phyloP scores from a whole-genome alignment of 2,113 vertebrate genomes.

The Festucalex cinctus region DNA sequence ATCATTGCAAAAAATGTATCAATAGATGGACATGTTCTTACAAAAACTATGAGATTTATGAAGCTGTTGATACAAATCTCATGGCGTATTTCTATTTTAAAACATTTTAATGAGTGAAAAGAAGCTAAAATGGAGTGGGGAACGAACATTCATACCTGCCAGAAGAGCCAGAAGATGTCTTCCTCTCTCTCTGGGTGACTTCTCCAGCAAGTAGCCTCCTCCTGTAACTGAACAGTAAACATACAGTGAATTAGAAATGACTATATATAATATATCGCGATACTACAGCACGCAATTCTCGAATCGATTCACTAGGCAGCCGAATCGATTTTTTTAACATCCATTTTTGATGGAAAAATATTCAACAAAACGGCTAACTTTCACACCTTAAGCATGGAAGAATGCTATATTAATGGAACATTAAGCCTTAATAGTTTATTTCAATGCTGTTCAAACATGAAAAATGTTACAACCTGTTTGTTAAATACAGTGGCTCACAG shows the following conservation, averaged over 20 bases:
- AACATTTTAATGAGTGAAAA: background rate
- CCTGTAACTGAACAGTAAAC: slow-evolving; percentile 78
- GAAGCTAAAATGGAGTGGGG: background rate
- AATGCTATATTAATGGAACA: no score
- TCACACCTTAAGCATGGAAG: no score
- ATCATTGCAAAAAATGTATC: background rate
- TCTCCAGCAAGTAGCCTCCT: slow-evolving; percentile 88
- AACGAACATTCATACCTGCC: slow-evolving; percentile 90
- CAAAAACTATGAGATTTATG: background rate
- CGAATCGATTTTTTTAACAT: no score
- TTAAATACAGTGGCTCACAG: no score
- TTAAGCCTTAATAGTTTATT: no score
- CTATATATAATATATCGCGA: no score
- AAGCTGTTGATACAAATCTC: background rate
- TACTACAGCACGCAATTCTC: no score
- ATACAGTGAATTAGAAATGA: background rate
- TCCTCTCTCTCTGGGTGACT: slow-evolving; percentile 78
- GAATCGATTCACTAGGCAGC: no score
- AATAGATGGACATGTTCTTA: background rate
- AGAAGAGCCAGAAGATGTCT: slow-evolving; percentile 84
- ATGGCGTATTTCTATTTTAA: background rate
- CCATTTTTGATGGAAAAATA: no score
- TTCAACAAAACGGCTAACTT: no score
- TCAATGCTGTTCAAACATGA: no score
- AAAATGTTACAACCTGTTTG: no score